Conservation (phyloP, 2,888 invertebrate genomes). For the Dicyrtoma fusca region DNA sequence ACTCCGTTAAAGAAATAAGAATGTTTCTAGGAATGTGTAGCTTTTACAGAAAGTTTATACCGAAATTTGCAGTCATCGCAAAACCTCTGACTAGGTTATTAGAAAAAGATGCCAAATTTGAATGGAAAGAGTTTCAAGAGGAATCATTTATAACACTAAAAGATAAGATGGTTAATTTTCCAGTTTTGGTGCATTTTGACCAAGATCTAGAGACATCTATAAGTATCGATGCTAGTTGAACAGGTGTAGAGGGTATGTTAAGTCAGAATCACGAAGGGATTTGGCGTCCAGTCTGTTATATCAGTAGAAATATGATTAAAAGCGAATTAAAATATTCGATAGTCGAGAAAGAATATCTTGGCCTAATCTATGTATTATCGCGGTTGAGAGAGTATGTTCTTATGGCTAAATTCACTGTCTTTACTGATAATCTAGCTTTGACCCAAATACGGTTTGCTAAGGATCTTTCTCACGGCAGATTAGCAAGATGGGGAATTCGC, state of each 20-base stretch:
- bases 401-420: slow-evolving; percentile 58
- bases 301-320: slow-evolving; percentile 57
- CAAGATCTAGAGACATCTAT: neutral
- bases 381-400: slow-evolving; percentile 59
- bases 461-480: neutral
- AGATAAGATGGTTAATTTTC: neutral
- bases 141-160: slow-evolving; percentile 15
- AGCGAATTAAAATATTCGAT: slow-evolving; percentile 59
- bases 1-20: slow-evolving; percentile 20
- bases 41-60: slow-evolving; percentile 42
- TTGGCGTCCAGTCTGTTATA: slow-evolving; percentile 57
- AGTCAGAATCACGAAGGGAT: neutral
- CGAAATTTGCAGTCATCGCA: slow-evolving; percentile 22
- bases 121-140: slow-evolving; percentile 11
- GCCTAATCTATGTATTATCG: slow-evolving; percentile 57
- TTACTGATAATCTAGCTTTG: slow-evolving; percentile 59
- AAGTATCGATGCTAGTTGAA: slow-evolving; percentile 19
- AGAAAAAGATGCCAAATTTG: slow-evolving; percentile 5
- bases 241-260: slow-evolving; percentile 7
- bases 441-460: slow-evolving; percentile 21
- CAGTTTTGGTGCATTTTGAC: slow-evolving; percentile 10
- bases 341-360: slow-evolving; percentile 60
- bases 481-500: neutral
- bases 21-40: slow-evolving; percentile 41
- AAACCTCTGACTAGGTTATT: slow-evolving; percentile 7